phyloP scores from a whole-genome alignment of 2,797 vertebrate genomes.

The Gymnoscopelus braueri region DNA sequence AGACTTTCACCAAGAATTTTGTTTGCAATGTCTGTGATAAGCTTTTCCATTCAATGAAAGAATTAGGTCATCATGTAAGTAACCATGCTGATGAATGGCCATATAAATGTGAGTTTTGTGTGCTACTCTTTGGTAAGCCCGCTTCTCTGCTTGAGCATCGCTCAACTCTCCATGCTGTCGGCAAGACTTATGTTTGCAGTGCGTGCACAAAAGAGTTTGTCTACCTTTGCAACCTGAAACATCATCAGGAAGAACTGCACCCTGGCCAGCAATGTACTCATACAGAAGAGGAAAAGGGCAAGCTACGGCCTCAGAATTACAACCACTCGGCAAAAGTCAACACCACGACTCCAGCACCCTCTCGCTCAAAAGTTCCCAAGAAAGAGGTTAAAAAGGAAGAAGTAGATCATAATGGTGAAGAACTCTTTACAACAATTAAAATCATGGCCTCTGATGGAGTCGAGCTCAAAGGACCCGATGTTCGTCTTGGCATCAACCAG shows the following conservation, averaged over 20 bases:
- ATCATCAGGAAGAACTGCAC: constrained; percentile 96
- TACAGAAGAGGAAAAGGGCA: constrained; percentile 93
- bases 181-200: constrained; percentile 93
- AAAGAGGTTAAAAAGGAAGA: constrained; percentile 72
- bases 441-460: constrained; percentile 90
- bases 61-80: constrained; percentile 90
- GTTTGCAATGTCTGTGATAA: constrained; percentile 95
- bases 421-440: constrained; percentile 95
- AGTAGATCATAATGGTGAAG: constrained; percentile 85
- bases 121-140: constrained; percentile 92
- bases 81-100: constrained; percentile 95
- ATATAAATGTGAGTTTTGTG: constrained; percentile 99
- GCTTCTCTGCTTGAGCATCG: constrained; percentile 90
- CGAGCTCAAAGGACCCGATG: constrained; percentile 92
- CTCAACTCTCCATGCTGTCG: constrained; percentile 92
- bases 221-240: constrained; percentile 96
- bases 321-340: constrained; percentile 83
- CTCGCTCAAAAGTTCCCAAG: constrained; percentile 45
- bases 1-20: constrained; percentile 92
- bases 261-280: constrained; percentile 90
- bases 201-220: constrained; percentile 97
- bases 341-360: constrained; percentile 13
- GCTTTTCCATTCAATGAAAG: constrained; percentile 96
- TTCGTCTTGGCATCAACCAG: constrained; percentile 96
- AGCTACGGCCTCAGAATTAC: constrained; percentile 94